phyloP scores from a whole-genome alignment of 2,797 vertebrate species.

The Microhierax caerulescens region DNA sequence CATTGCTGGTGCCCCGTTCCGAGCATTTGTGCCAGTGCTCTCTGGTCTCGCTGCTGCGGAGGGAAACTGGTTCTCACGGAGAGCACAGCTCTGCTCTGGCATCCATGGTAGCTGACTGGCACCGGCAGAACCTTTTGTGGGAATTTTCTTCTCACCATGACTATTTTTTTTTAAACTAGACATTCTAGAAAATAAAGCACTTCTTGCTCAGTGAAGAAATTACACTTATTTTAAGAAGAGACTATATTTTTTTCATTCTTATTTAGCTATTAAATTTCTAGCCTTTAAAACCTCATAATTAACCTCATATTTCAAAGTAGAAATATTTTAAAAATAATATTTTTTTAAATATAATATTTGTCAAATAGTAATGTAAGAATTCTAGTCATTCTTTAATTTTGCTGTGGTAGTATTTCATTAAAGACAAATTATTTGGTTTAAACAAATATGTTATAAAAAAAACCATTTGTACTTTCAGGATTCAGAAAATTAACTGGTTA shows the following conservation, averaged over 20 bases:
- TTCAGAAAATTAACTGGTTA: neutral
- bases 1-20: neutral
- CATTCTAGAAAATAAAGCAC: neutral
- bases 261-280: neutral
- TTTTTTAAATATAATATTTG: neutral
- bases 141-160: neutral
- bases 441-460: neutral
- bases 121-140: neutral
- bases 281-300: neutral
- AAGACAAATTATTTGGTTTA: neutral
- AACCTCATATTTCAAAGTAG: neutral
- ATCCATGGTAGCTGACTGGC: neutral
- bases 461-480: neutral
- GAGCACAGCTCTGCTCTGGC: neutral
- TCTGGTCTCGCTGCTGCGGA: neutral
- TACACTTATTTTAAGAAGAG: neutral
- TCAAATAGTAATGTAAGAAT: neutral
- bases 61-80: neutral
- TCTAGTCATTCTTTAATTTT: neutral
- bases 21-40: neutral
- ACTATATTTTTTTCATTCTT: neutral
- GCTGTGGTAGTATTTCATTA: neutral
- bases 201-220: neutral
- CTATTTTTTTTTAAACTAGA: neutral
- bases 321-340: accelerated